phyloP scores from a whole-genome alignment of 2,113 vertebrate genomes.

The Lamprologus speciosus region DNA sequence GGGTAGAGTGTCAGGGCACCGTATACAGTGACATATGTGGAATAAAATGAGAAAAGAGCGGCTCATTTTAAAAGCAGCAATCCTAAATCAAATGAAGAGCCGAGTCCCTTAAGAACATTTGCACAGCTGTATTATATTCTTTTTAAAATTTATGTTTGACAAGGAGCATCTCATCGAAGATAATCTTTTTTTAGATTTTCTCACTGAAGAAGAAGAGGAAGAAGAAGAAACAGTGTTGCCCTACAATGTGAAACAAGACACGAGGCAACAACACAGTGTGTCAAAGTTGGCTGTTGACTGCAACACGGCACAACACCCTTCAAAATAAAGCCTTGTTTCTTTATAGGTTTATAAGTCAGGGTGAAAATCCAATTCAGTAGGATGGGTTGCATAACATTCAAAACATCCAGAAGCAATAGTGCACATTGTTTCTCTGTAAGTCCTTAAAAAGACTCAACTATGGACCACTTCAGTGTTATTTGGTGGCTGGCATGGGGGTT shows the following conservation, averaged over 20 bases:
- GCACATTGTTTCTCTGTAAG: neutral
- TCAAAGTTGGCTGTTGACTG: neutral
- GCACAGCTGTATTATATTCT: neutral
- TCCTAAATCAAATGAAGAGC: neutral
- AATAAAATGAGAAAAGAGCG: neutral
- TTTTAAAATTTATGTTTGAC: neutral
- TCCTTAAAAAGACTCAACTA: neutral
- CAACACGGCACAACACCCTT: neutral
- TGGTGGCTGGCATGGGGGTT: neutral
- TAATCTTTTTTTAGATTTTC: neutral
- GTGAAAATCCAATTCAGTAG: neutral
- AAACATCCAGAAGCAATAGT: neutral
- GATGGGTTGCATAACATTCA: neutral
- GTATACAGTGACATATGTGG: neutral
- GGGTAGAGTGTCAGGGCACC: neutral
- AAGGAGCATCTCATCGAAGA: neutral
- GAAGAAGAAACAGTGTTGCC: neutral
- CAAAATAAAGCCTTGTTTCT: neutral
- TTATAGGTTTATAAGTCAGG: neutral
- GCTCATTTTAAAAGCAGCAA: neutral
- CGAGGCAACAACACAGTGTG: neutral
- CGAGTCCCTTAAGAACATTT: neutral
- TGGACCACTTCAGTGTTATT: neutral
- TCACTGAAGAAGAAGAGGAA: neutral
- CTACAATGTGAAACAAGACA: conserved; percentile 7